Evolutionary conservation across 64 coral and sea anemone species (phyloP), one percentile per base, ranked within the genome.

Genomic region (Porites australiensis): DNA sequence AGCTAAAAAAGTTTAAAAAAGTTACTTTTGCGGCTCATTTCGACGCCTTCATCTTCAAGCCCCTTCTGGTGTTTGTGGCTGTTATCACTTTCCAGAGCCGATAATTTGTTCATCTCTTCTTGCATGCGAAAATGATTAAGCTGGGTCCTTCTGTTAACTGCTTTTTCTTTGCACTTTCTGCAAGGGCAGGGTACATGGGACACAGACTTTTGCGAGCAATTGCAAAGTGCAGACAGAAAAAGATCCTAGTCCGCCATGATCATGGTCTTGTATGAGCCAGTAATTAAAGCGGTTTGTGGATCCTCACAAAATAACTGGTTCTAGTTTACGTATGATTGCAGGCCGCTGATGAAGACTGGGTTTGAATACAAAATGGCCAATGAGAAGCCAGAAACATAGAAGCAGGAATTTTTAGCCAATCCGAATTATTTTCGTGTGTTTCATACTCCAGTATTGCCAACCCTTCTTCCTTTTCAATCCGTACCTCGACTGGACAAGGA

Each of bases 171-270:
- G 45, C 79, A 82, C 4, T 65, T 66, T 64, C 43, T 82, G 7
- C 79, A 82, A 82, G 0, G 16, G 60, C 37, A 65, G 79, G 64
- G 79, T 46, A 82, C 79, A 82, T 65, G 79, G 0, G 19, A 19
- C 7, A 44, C 79, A 82, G 23, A 16, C 16, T 82, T 82, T 65
- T 82, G 59, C 12, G 59, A 6, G 79, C 79, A 82, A 82, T n/a
- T 82, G 20, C 77, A 79, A 60, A 79, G 77, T 11, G 77, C 53
- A 5, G 77, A 79, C 2, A 55, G 77, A 60, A 79, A 79, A n/a
- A 16, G 2, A 1, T 45, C 77, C 23, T 11, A 19, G 6, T 37
- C 54, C 77, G 54, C 54, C 77, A 44, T 79, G 46, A 73, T 73
- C n/a, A 6, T 71, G 7, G 68, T n/a, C n/a, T n/a, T n/a, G n/a